phyloP scores from a whole-genome alignment of 2,113 vertebrate species.

The Grus americana region DNA sequence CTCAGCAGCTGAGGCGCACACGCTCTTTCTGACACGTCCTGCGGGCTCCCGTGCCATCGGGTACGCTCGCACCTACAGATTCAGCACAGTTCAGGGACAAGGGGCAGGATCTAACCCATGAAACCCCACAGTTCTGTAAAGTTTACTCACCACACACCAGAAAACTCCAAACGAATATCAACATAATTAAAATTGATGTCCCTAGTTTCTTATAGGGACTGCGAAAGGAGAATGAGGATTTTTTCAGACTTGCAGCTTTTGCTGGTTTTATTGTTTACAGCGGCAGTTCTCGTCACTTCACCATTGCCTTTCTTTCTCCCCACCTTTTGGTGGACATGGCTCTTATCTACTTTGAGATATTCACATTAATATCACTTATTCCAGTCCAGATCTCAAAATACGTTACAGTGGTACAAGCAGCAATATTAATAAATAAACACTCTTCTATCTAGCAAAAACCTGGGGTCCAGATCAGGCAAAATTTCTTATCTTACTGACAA shows the following conservation, averaged over 20 bases:
- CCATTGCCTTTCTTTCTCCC: background rate
- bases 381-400: background rate
- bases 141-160: background rate
- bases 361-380: background rate
- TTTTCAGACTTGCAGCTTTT: background rate
- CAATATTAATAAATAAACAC: background rate
- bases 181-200: background rate
- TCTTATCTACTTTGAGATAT: background rate
- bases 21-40: background rate
- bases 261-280: background rate
- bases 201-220: background rate
- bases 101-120: background rate
- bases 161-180: background rate
- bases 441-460: background rate
- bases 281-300: background rate
- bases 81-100: background rate
- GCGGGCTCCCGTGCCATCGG: accelerated
- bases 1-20: background rate
- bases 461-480: background rate
- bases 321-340: background rate
- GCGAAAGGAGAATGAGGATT: background rate
- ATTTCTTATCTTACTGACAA: background rate
- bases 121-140: background rate
- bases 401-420: background rate
- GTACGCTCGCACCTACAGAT: background rate